A percentile compares a stretch with the other conserved stretches of the same genome.
These are phyloP conservation scores for Tapera naevia DNA, from an alignment of 2,797 vertebrate species.

Conservation along the genomic window DNA sequence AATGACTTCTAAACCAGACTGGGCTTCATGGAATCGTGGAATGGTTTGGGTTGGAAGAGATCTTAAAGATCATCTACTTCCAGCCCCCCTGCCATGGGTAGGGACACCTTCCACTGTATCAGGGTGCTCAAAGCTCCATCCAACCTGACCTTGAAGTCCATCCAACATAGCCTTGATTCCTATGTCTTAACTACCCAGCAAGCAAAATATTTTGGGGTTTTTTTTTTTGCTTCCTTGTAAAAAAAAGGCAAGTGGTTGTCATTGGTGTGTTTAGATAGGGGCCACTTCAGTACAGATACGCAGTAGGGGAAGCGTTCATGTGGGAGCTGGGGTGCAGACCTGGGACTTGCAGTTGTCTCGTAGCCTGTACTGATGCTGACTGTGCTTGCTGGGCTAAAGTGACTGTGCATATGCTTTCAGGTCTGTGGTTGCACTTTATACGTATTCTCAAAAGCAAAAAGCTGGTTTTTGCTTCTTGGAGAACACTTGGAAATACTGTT, in stretches of 20 bases:
- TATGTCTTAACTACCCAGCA: background rate
- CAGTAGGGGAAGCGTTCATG: background rate
- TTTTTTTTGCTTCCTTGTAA: background rate
- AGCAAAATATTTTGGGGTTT: background rate
- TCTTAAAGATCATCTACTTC: no score
- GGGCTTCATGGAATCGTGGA: no score
- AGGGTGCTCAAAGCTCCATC: no score
- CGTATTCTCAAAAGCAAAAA: background rate
- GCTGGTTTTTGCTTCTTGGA: background rate
- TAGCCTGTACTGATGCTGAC: background rate
- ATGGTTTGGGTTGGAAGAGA: no score
- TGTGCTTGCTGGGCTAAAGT: background rate
- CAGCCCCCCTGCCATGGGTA: no score
- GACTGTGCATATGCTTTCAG: background rate
- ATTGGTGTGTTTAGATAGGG: rapidly evolving
- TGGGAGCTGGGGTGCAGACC: background rate
- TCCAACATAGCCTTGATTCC: no score
- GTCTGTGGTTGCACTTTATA: background rate
- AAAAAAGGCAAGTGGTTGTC: background rate
- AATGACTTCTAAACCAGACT: background rate
- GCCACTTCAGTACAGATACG: background rate
- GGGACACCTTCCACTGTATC: no score
- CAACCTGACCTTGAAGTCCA: no score
- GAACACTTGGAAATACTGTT: background rate
- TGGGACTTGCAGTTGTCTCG: background rate